Evolutionary conservation across 2,797 vertebrate genomes (phyloP), one percentile per base, ranked within the genome.

Genomic region (Tolypeutes matacus): DNA sequence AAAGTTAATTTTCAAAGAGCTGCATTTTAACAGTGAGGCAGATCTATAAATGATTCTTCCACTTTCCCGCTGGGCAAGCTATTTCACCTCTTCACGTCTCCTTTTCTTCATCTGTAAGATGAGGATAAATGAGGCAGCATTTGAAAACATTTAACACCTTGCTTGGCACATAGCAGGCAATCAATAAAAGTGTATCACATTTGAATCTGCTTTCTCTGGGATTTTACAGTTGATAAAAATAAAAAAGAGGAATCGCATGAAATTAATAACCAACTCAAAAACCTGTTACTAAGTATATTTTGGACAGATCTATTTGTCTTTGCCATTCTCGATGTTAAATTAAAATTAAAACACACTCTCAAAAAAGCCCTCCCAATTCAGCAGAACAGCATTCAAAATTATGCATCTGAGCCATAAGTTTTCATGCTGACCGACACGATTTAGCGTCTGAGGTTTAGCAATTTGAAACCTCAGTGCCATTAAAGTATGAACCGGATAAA

Each of bases 191-290:
- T 18, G 9, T 25, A 29, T 27, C 46, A 13, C 31, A 1, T 76
- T 65, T 46, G 53, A 78, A 88, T 73, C 46, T 14, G 58, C 65
- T 62, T 85, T 64, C 27, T 67, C 70, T 29, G 15, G 51, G 53
- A 56, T 77, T 65, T 85, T 82, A 72, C 27, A 87, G 56, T 86
- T 96, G 89, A 84, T 86, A 82, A 94, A 94, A 95, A 77, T 53
- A 34, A 81, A 75, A 73, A 89, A 93, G 85, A 92, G 51, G 29
- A 89, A 27, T 21, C 29, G 15, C 60, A 58, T 36, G 49, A 93
- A 95, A 93, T 95, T 87, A 95, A 93, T 92, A 93, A 94, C 87
- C 58, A 78, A 82, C 86, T 97, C 76, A 78, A 91, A 97, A 93
- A 77, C 92, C 69, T 81, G 69, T 92, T 93, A 49, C 89, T 93